Percentiles rank a stretch among this genome's conserved stretches.
phyloP scores from a whole-genome alignment of 53 echinoderm and acorn worm species.

The Henricia sp. region DNA sequence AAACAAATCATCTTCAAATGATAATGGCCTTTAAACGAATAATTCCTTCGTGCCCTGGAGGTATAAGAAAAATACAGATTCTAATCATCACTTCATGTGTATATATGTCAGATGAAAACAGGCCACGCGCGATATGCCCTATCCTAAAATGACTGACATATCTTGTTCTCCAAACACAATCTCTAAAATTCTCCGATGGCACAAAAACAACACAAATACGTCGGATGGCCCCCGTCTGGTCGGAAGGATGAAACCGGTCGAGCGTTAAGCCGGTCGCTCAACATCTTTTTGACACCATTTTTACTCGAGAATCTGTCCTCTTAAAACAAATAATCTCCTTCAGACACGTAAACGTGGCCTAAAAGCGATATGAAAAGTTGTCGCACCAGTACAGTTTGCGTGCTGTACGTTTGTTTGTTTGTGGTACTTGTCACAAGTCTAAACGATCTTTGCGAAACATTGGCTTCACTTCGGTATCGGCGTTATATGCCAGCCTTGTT shows the following conservation, averaged over 20 bases:
- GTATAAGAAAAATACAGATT: too few relatives aligned
- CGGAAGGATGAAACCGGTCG: constrained; percentile 38
- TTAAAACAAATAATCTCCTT: constrained; percentile 9
- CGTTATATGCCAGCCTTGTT: too few relatives aligned
- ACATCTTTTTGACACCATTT: background rate
- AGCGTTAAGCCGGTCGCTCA: constrained; percentile 41
- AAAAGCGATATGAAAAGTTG: background rate
- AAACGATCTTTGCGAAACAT: too few relatives aligned
- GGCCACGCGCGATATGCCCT: constrained; percentile 16
- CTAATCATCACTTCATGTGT: too few relatives aligned
- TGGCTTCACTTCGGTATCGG: too few relatives aligned
- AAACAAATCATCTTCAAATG: too few relatives aligned
- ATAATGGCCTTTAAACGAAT: too few relatives aligned
- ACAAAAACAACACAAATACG: constrained; percentile 18
- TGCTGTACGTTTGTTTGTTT: too few relatives aligned
- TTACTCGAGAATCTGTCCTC: background rate
- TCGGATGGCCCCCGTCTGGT: constrained; percentile 12
- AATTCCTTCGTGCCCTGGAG: too few relatives aligned
- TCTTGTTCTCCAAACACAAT: constrained; percentile 10
- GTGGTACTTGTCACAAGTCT: too few relatives aligned
- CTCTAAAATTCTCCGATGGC: constrained; percentile 15
- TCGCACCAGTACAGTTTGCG: too few relatives aligned
- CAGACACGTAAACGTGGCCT: background rate
- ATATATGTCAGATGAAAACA: constrained; percentile 13
- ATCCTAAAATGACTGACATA: constrained; percentile 10